These are phyloP conservation scores for Tridacna crocea DNA, from an alignment of 2,888 invertebrate species.

Conservation along the genomic window DNA sequence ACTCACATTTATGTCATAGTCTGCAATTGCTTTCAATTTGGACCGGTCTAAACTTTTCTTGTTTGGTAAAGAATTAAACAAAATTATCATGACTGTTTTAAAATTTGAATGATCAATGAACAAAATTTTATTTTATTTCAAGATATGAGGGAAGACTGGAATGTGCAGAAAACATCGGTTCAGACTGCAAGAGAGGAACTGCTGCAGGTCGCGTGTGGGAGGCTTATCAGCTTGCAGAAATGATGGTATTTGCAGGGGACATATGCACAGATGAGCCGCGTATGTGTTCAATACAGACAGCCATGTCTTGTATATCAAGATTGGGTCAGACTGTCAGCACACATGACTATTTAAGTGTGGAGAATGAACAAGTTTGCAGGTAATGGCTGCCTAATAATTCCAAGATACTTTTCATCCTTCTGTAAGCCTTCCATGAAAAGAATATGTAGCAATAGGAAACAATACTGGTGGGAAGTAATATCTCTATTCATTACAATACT, in stretches of 20 bases:
- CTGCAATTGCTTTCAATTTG: too few species aligned
- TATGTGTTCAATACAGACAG: conserved; percentile 37
- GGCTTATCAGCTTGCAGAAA: conserved; percentile 29
- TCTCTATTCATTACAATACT: background rate
- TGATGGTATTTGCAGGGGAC: conserved; percentile 26
- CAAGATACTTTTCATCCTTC: too few species aligned
- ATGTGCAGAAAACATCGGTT: conserved; percentile 19
- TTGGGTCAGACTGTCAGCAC: conserved; percentile 35
- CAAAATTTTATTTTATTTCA: background rate
- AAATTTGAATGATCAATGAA: too few species aligned
- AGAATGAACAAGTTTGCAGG: conserved; percentile 36
- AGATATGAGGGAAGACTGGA: conserved; percentile 31
- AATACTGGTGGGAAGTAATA: background rate
- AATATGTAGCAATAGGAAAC: background rate
- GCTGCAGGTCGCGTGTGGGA: conserved; percentile 21
- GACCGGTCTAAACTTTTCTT: too few species aligned
- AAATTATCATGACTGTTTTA: too few species aligned
- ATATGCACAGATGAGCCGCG: conserved; percentile 28
- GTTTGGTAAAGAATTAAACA: too few species aligned
- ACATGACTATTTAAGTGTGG: conserved; percentile 28
- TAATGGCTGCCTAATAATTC: conserved; percentile 11
- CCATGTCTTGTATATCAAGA: conserved; percentile 35
- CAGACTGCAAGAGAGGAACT: conserved; percentile 17
- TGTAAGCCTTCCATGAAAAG: too few species aligned
- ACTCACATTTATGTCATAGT: too few species aligned